Conservation (phyloP, 2,888 invertebrate genomes). For the Leucophora obtusa region DNA sequence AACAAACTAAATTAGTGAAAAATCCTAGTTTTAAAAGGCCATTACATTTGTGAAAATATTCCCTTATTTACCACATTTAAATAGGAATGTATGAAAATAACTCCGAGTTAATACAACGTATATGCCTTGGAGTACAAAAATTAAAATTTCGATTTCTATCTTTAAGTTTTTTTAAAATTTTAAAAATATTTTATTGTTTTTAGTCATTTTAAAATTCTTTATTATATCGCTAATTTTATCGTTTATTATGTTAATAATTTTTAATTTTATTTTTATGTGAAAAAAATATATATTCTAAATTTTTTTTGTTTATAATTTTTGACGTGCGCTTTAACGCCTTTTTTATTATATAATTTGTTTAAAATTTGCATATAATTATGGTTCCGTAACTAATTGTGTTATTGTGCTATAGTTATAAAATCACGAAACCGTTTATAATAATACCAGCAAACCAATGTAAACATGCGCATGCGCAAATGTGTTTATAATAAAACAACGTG, state of each 20-base stretch:
- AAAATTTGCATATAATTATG: conserved; percentile 27
- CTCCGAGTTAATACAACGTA: conserved; percentile 24
- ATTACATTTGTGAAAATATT: background rate
- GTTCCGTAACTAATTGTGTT: conserved; percentile 25
- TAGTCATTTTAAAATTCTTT: background rate
- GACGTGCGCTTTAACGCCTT: background rate
- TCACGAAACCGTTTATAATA: background rate
- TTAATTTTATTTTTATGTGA: background rate
- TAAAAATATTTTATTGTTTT: too few species aligned
- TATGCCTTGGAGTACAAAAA: background rate
- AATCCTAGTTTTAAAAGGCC: background rate
- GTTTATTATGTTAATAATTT: background rate
- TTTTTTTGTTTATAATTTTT: background rate
- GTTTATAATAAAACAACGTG: conserved; percentile 15
- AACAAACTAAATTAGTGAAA: background rate
- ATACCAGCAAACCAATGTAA: background rate
- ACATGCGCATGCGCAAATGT: conserved; percentile 11
- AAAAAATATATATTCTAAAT: background rate
- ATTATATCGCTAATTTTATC: background rate
- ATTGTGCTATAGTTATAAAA: conserved; percentile 6
- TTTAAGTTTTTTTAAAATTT: background rate
- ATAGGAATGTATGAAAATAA: background rate
- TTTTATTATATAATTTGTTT: background rate
- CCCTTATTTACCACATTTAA: background rate
- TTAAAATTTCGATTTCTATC: background rate